A percentile compares a stretch with the other conserved stretches of the same genome.
Evolutionary conservation across 2,888 invertebrate genomes (phyloP).

Genomic region (Sinotaia quadrata): DNA sequence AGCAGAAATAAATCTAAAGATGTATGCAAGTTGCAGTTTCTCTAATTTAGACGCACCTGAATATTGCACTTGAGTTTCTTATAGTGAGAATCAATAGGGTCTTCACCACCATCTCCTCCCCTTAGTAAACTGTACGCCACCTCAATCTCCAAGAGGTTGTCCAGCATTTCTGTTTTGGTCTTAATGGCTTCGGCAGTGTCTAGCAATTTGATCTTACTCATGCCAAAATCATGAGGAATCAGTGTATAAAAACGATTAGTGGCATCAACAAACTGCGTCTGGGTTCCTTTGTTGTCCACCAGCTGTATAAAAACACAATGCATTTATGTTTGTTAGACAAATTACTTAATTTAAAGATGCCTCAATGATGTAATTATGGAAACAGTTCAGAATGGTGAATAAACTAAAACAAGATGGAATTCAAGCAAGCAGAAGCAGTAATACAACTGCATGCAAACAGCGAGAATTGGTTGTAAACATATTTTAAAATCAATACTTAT

Average conservation of each 20-base stretch:
- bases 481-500: too few species aligned
- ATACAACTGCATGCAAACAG: too few species aligned
- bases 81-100: constrained; percentile 89
- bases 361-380: too few species aligned
- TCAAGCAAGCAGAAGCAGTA: too few species aligned
- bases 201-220: constrained; percentile 85
- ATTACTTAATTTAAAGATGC: too few species aligned
- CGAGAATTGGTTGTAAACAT: too few species aligned
- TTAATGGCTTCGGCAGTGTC: constrained; percentile 82
- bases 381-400: too few species aligned
- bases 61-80: constrained; percentile 88
- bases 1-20: too few species aligned
- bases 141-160: constrained; percentile 93
- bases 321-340: not conserved
- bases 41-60: constrained; percentile 68
- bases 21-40: too few species aligned
- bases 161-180: constrained; percentile 87
- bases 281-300: constrained; percentile 71
- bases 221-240: constrained; percentile 95
- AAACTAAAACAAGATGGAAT: too few species aligned
- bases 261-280: constrained; percentile 81
- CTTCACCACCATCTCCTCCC: constrained; percentile 74
- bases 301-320: constrained; percentile 49
- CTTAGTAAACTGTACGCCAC: constrained; percentile 92
- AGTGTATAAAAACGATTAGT: constrained; percentile 95